phyloP scores from a whole-genome alignment of 2,797 vertebrate genomes.

The Phoebastria nigripes region DNA sequence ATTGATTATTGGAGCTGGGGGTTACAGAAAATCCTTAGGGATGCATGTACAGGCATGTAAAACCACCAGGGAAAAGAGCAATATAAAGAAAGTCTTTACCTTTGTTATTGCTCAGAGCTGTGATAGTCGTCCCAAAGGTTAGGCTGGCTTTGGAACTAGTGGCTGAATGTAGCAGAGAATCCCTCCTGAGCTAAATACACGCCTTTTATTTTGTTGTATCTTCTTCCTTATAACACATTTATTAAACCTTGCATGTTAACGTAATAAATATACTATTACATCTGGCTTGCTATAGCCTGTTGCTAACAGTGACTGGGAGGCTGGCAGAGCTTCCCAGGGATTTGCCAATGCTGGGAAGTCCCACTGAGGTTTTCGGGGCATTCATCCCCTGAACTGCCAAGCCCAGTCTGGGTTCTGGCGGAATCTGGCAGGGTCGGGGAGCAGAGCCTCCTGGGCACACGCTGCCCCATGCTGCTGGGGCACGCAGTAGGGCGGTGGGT shows the following conservation, averaged over 20 bases:
- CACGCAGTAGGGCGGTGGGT: accelerated
- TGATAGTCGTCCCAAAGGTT: neutral
- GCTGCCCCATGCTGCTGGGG: accelerated
- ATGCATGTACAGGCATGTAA: neutral
- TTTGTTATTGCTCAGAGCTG: neutral
- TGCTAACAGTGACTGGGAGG: neutral
- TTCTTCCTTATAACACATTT: neutral
- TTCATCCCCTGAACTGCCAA: neutral
- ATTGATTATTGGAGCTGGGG: neutral
- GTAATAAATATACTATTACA: neutral
- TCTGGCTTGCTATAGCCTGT: neutral
- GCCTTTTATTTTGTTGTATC: neutral
- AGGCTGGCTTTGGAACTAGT: neutral
- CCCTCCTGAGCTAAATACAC: neutral
- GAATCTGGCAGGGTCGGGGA: too few species aligned
- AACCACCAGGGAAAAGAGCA: neutral
- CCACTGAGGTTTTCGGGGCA: neutral
- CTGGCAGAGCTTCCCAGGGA: neutral
- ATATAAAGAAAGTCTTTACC: neutral
- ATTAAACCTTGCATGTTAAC: neutral
- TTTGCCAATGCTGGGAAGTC: neutral
- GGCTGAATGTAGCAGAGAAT: neutral
- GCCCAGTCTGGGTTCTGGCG: neutral
- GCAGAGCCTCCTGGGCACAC: accelerated
- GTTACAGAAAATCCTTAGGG: neutral